Percentiles rank a stretch among this genome's conserved stretches.
phyloP scores from a whole-genome alignment of 1,140 invertebrate species.

The Diachasma alloeum region DNA sequence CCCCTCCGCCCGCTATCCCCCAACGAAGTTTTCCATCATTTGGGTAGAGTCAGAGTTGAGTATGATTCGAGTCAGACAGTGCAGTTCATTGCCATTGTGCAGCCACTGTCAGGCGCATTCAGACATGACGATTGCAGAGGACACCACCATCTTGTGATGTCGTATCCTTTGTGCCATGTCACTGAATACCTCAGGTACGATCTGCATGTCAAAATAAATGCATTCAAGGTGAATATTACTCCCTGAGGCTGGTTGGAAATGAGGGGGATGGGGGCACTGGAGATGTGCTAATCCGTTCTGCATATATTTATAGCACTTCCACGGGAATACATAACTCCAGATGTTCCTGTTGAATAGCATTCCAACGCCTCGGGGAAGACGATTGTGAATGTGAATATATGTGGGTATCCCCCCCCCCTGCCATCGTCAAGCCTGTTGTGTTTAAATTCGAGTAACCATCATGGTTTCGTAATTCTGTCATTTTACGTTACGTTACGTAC shows the following conservation, averaged over 20 bases:
- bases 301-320: not conserved
- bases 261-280: not conserved
- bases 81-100: not conserved
- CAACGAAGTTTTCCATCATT: not conserved
- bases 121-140: not conserved
- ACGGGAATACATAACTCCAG: not conserved
- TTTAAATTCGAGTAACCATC: not conserved
- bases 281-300: not conserved
- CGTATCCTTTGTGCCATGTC: not conserved
- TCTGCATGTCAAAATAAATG: slow-evolving; percentile 34
- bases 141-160: not conserved
- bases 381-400: not conserved
- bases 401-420: not conserved
- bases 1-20: not conserved
- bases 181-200: not conserved
- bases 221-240: slow-evolving; percentile 19
- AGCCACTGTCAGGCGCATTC: not conserved
- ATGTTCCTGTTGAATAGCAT: not conserved
- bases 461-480: not conserved
- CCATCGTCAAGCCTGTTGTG: not conserved
- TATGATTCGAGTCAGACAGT: not conserved
- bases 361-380: not conserved
- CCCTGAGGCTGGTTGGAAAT: not conserved
- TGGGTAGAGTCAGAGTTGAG: not conserved
- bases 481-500: not conserved